These are phyloP conservation scores for Nomia melanderi DNA, from an alignment of 1,140 invertebrate genomes.

Conservation along the genomic window DNA sequence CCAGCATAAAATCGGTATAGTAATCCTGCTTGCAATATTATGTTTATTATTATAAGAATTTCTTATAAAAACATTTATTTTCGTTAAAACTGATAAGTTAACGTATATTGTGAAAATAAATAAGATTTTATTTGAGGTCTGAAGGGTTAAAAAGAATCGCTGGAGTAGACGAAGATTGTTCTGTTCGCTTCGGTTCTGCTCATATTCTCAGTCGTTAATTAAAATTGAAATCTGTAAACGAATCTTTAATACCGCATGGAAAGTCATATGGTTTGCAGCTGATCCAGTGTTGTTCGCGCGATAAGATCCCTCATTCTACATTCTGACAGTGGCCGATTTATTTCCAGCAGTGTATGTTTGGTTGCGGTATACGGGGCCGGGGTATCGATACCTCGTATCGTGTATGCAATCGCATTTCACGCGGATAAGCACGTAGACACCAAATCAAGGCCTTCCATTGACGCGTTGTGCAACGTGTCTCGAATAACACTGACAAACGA, in stretches of 20 bases:
- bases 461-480: neutral
- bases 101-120: too few species aligned
- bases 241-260: neutral
- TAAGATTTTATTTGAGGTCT: too few species aligned
- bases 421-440: slow-evolving; percentile 18
- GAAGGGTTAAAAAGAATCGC: too few species aligned
- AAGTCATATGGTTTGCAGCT: neutral
- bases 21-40: too few species aligned
- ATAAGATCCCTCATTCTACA: slow-evolving; percentile 1
- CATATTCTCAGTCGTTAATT: neutral
- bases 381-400: slow-evolving; percentile 14
- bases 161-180: too few species aligned
- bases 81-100: too few species aligned
- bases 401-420: slow-evolving; percentile 24
- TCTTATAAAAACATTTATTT: too few species aligned
- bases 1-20: too few species aligned
- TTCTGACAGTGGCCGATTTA: slow-evolving; percentile 25
- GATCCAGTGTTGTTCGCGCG: neutral
- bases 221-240: neutral
- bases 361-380: neutral
- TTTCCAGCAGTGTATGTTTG: slow-evolving; percentile 16
- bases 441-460: slow-evolving; percentile 16
- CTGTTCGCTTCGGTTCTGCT: too few species aligned
- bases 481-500: neutral
- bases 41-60: too few species aligned